Conservation (phyloP, 2,888 invertebrate species). For the Teinopalpus imperialis region DNA sequence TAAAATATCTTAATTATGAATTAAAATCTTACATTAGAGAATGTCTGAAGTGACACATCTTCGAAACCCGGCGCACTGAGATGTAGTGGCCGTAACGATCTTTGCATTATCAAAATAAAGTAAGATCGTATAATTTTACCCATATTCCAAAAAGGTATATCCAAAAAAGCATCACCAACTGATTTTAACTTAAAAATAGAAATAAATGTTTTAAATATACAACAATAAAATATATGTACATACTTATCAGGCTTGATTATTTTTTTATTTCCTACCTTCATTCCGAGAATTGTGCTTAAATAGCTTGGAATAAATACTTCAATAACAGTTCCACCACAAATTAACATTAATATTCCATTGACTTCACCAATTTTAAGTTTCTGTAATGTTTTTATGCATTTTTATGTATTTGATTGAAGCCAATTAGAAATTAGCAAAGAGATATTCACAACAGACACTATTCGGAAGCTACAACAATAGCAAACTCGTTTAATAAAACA, state of each 20-base stretch:
- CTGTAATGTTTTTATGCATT: constrained; percentile 37
- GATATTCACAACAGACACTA: no score
- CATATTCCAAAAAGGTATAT: constrained; percentile 57
- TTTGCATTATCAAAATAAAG: constrained; percentile 59
- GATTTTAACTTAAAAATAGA: constrained; percentile 40
- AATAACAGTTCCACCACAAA: constrained; percentile 36
- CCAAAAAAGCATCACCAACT: constrained; percentile 54
- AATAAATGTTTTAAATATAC: not conserved
- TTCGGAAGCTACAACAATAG: no score
- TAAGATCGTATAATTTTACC: constrained; percentile 51
- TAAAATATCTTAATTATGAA: no score
- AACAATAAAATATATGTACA: not conserved
- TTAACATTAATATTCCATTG: constrained; percentile 39
- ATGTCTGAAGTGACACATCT: constrained; percentile 59
- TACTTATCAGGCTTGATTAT: no score
- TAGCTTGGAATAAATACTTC: constrained; percentile 43
- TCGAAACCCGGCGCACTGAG: constrained; percentile 53
- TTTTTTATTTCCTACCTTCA: no score
- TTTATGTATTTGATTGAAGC: no score
- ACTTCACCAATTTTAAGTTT: constrained; percentile 43
- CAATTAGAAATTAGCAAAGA: no score
- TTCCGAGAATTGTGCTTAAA: constrained; percentile 40
- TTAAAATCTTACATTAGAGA: constrained; percentile 52
- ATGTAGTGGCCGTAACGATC: constrained; percentile 50
- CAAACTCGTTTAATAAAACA: no score